phyloP scores from a whole-genome alignment of 1,140 invertebrate genomes.

The Atta texana region DNA sequence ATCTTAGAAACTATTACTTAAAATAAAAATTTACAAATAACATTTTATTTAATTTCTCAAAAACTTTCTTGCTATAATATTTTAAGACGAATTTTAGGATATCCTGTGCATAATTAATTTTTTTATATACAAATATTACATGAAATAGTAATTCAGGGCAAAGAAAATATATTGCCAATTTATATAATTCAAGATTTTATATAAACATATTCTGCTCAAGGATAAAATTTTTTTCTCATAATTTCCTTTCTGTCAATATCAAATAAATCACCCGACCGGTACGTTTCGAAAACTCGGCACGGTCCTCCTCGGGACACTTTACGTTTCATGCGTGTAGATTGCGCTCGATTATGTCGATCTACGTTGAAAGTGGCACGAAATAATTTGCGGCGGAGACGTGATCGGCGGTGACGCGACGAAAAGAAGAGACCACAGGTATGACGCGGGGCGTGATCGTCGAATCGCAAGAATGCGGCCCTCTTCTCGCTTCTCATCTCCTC shows the following conservation, averaged over 20 bases:
- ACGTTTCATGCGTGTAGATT: constrained; percentile 31
- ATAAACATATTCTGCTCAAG: not conserved
- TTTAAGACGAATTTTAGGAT: too few species aligned
- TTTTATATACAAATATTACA: too few species aligned
- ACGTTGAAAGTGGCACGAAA: constrained; percentile 78
- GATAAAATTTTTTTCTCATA: not conserved
- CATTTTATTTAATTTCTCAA: too few species aligned
- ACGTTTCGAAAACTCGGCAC: constrained; percentile 24
- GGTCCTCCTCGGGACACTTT: not conserved
- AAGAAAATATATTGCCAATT: too few species aligned
- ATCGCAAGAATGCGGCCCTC: constrained; percentile 59
- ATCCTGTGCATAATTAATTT: too few species aligned
- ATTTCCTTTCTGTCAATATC: not conserved
- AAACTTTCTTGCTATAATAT: too few species aligned
- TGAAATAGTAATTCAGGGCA: too few species aligned
- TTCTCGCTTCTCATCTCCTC: constrained; percentile 64
- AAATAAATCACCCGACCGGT: constrained; percentile 11
- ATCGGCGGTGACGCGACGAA: constrained; percentile 8
- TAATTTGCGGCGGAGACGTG: constrained; percentile 71
- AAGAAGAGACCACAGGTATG: constrained; percentile 41
- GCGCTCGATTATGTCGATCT: constrained; percentile 20
- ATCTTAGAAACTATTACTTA: too few species aligned
- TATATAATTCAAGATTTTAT: not conserved
- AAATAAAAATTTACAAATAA: too few species aligned
- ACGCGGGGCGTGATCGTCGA: constrained; percentile 49